These are phyloP conservation scores for Sarcophaga subvicina DNA, from an alignment of 2,888 invertebrate species.

Conservation along the genomic window DNA sequence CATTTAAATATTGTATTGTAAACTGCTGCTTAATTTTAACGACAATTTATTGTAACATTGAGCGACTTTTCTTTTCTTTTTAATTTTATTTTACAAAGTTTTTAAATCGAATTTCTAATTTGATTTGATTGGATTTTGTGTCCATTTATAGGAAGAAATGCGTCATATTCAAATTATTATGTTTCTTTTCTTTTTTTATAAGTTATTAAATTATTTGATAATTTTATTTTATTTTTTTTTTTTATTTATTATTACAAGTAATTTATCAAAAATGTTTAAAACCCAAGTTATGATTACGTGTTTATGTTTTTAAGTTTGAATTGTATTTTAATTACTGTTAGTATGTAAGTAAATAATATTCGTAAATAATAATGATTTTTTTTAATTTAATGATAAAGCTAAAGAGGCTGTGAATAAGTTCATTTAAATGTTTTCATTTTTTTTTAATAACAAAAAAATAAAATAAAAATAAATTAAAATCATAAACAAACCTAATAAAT, in stretches of 20 bases:
- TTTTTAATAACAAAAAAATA: conserved; percentile 55
- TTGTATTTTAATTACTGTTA: conserved; percentile 26
- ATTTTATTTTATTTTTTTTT: conserved; percentile 6
- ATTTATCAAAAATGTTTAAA: conserved; percentile 60
- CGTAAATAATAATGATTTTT: conserved; percentile 21
- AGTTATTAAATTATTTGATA: conserved; percentile 39
- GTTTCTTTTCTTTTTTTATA: conserved; percentile 38
- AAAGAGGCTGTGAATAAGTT: conserved; percentile 79
- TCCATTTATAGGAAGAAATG: not conserved
- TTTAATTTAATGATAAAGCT: conserved; percentile 69
- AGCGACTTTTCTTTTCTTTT: conserved; percentile 20
- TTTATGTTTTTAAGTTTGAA: not conserved
- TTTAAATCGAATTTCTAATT: conserved; percentile 19
- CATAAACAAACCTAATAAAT: not conserved
- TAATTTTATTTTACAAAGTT: conserved; percentile 6
- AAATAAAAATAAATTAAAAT: not conserved
- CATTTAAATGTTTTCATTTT: conserved; percentile 47
- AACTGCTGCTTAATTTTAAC: conserved; percentile 31
- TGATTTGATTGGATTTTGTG: conserved; percentile 40
- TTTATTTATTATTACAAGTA: conserved; percentile 47
- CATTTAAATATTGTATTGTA: not conserved
- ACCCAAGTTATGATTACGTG: not conserved
- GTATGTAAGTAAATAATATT: not conserved
- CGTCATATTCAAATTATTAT: not conserved
- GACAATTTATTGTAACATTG: conserved; percentile 63